Evolutionary conservation across 2,113 vertebrate species (phyloP).

Genomic region (Chionis minor): DNA sequence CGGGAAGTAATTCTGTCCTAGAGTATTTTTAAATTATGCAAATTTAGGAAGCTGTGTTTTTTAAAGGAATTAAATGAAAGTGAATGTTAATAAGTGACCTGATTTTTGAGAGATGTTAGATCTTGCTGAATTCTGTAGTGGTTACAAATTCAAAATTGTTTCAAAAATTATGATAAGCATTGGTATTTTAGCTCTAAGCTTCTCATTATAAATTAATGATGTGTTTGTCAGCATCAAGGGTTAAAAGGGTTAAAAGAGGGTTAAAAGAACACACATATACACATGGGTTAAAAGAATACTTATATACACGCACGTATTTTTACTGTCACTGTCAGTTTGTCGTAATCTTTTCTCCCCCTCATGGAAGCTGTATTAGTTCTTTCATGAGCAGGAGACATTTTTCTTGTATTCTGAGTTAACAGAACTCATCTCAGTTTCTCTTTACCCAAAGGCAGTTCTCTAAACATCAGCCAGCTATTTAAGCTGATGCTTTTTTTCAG

Average conservation of each 20-base stretch:
- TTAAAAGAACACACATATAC: neutral
- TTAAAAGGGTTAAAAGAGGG: neutral
- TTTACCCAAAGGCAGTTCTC: neutral
- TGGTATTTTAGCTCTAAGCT: neutral
- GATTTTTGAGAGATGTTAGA: neutral
- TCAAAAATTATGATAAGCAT: neutral
- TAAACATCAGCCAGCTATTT: neutral
- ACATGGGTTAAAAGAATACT: neutral
- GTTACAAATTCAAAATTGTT: neutral
- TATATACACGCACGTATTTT: rapidly evolving
- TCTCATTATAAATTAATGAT: neutral
- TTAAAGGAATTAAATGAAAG: neutral
- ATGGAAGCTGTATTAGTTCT: neutral
- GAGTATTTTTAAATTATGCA: neutral
- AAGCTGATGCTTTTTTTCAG: neutral
- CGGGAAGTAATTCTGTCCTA: neutral
- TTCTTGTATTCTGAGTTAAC: neutral
- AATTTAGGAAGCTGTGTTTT: neutral
- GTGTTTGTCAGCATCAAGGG: neutral
- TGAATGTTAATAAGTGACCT: neutral
- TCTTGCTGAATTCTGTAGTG: neutral
- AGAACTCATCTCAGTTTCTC: neutral
- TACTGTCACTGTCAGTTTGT: neutral
- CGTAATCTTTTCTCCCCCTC: neutral
- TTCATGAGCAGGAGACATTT: neutral